Conservation (phyloP, 2,113 vertebrate genomes). For the Hepsetus odoe region DNA sequence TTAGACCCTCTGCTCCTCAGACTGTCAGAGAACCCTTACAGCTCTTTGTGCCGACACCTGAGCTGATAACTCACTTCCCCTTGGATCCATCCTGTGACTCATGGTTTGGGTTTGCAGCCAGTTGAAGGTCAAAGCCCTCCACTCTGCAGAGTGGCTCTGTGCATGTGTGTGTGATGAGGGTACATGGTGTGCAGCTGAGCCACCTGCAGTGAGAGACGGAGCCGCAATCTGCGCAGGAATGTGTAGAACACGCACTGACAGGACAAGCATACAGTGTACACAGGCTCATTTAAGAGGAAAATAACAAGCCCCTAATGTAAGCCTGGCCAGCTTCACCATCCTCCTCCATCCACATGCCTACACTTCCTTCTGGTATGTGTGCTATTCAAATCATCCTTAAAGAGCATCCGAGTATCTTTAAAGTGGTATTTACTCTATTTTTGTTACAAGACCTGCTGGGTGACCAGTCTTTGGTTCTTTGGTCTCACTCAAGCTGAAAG, state of each 20-base stretch:
- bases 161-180: too few species aligned
- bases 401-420: conserved; percentile 26
- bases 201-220: conserved; percentile 20
- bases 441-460: too few species aligned
- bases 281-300: conserved; percentile 33
- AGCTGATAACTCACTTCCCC: not conserved
- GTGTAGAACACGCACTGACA: conserved; percentile 37
- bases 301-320: conserved; percentile 2
- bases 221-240: conserved; percentile 34
- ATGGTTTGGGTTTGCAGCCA: not conserved
- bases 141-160: not conserved
- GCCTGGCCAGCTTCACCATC: conserved; percentile 1
- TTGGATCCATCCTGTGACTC: not conserved
- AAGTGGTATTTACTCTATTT: not conserved
- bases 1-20: too few species aligned
- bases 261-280: conserved; percentile 27
- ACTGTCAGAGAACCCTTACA: not conserved
- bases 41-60: not conserved
- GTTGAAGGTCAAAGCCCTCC: not conserved
- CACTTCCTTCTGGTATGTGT: conserved; percentile 21
- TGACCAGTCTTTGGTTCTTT: too few species aligned
- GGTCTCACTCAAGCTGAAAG: too few species aligned
- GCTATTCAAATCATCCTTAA: conserved; percentile 23
- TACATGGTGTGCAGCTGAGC: not conserved
- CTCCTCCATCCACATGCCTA: conserved; percentile 11